phyloP scores from a whole-genome alignment of 1,140 invertebrate species.

The Tetramorium parvispinum region DNA sequence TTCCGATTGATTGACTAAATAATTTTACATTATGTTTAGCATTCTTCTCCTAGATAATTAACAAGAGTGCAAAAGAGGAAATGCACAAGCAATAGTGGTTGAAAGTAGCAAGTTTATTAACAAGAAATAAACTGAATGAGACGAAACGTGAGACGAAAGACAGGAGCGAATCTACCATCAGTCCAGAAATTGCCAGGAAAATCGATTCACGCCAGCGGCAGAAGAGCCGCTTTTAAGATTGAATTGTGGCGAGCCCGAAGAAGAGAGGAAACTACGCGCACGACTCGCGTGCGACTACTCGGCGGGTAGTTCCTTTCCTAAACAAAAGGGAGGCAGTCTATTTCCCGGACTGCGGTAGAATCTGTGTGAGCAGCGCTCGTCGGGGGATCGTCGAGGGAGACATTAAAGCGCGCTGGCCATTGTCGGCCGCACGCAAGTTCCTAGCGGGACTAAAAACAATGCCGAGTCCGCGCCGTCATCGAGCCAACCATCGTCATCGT shows the following conservation, averaged over 20 bases:
- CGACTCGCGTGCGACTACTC: neutral
- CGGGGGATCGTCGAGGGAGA: neutral
- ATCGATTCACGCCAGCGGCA: neutral
- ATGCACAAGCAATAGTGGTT: neutral
- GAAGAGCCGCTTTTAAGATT: conserved; percentile 26
- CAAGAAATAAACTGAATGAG: neutral
- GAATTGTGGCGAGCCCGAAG: conserved; percentile 31
- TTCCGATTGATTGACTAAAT: neutral
- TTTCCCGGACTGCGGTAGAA: conserved; percentile 16
- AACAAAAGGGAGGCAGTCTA: conserved; percentile 50
- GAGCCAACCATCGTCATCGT: conserved; percentile 13
- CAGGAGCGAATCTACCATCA: neutral
- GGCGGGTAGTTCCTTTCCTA: neutral
- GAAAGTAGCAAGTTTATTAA: neutral
- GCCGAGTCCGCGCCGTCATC: neutral
- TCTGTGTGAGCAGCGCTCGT: neutral
- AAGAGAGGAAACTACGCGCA: conserved; percentile 33
- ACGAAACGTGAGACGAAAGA: neutral
- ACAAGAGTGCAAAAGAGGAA: neutral
- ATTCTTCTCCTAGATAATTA: neutral
- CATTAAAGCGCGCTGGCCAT: conserved; percentile 28
- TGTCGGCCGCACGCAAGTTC: conserved; percentile 35
- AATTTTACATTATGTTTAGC: neutral
- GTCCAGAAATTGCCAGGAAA: conserved; percentile 29
- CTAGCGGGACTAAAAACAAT: conserved; percentile 31